A percentile compares a stretch with the other conserved stretches of the same genome.
These are phyloP conservation scores for Sebastes minor DNA, from an alignment of 2,797 vertebrate species.

Conservation along the genomic window DNA sequence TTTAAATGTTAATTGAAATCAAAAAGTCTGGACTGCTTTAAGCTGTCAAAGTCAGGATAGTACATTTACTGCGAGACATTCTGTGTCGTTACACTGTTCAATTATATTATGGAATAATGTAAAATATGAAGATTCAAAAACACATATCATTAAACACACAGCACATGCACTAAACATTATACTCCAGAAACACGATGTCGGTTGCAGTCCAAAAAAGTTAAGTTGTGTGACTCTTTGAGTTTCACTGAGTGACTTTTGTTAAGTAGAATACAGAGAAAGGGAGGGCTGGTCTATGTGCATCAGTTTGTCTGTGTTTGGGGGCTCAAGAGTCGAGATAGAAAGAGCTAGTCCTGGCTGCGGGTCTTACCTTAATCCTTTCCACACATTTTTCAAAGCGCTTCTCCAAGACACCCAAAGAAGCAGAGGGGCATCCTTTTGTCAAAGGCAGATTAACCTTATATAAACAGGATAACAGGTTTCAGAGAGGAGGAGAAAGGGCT, in stretches of 20 bases:
- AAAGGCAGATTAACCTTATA: constrained; percentile 77
- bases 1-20: not conserved
- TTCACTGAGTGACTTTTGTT: constrained; percentile 40
- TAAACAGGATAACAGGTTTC: constrained; percentile 77
- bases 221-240: constrained; percentile 34
- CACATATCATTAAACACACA: not conserved
- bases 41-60: not conserved
- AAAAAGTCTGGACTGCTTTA: not conserved
- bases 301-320: constrained; percentile 46
- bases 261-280: constrained; percentile 40
- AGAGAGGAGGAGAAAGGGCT: constrained; percentile 46
- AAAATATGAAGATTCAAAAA: not conserved
- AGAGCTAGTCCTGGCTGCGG: constrained; percentile 59
- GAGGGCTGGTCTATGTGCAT: constrained; percentile 40
- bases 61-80: not conserved
- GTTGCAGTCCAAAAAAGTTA: constrained; percentile 52
- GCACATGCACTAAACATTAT: not conserved
- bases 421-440: constrained; percentile 71
- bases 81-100: not conserved
- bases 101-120: not conserved
- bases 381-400: constrained; percentile 72
- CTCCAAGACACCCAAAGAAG: constrained; percentile 63
- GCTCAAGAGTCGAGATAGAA: constrained; percentile 65
- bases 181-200: not conserved
- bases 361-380: constrained; percentile 80